These are phyloP conservation scores for Agapornis roseicollis DNA, from an alignment of 2,113 vertebrate species.

Conservation along the genomic window DNA sequence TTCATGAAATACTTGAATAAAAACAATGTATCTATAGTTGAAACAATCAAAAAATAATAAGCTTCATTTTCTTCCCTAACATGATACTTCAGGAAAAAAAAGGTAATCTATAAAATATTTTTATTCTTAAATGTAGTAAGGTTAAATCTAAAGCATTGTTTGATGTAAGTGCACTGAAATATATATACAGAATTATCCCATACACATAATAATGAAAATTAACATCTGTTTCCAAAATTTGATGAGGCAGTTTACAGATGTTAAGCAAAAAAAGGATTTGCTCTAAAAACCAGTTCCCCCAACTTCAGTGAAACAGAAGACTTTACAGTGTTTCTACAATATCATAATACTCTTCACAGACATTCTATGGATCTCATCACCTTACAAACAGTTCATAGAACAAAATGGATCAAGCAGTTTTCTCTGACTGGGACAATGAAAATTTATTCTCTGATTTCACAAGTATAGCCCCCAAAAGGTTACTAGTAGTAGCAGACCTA, in stretches of 20 bases:
- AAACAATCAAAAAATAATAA: neutral
- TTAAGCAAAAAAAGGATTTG: neutral
- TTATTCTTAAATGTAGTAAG: neutral
- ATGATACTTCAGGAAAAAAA: neutral
- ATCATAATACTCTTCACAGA: neutral
- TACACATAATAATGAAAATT: neutral
- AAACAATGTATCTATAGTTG: neutral
- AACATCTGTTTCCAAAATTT: neutral
- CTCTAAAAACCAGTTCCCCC: neutral
- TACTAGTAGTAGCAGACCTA: neutral
- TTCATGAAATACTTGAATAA: neutral
- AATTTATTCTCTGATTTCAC: neutral
- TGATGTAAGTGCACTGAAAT: neutral
- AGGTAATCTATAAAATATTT: neutral
- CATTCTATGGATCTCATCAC: neutral
- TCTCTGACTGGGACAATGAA: neutral
- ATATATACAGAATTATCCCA: neutral
- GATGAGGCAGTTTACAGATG: neutral
- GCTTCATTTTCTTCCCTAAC: neutral
- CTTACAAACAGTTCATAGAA: neutral
- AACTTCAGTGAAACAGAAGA: neutral
- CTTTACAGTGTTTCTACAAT: neutral
- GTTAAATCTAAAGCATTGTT: neutral
- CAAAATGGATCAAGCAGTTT: neutral
- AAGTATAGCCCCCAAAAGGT: neutral